phyloP scores from a whole-genome alignment of 2,888 invertebrate species.

The Pachycephus smyrnensis region DNA sequence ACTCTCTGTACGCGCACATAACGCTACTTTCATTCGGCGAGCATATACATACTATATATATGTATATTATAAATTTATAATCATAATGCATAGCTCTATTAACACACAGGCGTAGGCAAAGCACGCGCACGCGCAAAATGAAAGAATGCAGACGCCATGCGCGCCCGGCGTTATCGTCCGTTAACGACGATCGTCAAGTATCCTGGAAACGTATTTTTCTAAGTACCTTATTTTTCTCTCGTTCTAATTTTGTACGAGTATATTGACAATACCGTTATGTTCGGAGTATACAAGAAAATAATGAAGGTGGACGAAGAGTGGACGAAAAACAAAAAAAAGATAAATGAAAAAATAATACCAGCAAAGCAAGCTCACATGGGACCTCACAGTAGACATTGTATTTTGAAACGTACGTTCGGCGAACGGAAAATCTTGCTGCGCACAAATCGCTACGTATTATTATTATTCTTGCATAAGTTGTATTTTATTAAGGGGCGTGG shows the following conservation, averaged over 20 bases:
- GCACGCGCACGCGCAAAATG: constrained; percentile 12
- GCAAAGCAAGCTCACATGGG: constrained; percentile 20
- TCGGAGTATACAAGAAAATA: neutral
- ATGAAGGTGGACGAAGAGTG: neutral
- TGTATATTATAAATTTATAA: neutral
- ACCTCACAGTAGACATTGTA: constrained; percentile 18
- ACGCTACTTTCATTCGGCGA: neutral
- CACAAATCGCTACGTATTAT: constrained; percentile 15
- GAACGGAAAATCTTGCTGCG: neutral
- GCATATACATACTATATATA: neutral
- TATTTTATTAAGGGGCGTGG: constrained; percentile 11
- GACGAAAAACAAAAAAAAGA: constrained; percentile 1
- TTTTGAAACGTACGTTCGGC: neutral
- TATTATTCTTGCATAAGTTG: constrained; percentile 18
- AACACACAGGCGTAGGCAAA: neutral
- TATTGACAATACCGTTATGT: constrained; percentile 31
- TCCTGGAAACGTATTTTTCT: constrained; percentile 38
- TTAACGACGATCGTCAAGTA: neutral
- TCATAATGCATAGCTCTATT: neutral
- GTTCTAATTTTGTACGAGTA: constrained; percentile 31
- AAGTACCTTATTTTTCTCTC: constrained; percentile 33
- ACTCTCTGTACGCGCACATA: neutral
- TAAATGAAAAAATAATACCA: neutral
- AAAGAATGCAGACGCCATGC: constrained; percentile 13
- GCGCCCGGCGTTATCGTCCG: constrained; percentile 8